Evolutionary conservation across 2,888 invertebrate species (phyloP).

Genomic region (Luperina nickerlii): DNA sequence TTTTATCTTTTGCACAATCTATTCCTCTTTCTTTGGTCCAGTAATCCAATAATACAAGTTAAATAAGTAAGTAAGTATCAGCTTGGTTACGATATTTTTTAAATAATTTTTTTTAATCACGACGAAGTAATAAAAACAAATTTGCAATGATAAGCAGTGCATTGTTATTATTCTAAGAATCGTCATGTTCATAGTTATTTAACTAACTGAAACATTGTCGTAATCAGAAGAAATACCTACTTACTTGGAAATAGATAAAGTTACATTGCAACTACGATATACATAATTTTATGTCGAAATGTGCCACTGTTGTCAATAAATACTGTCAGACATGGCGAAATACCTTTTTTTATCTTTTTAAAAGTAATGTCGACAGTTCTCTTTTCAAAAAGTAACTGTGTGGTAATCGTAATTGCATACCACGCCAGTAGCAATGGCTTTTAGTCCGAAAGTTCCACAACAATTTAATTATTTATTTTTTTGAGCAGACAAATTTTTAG

Average conservation of each 20-base stretch:
- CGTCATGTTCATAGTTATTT: constrained; percentile 27
- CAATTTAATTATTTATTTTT: background rate
- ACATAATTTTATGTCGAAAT: constrained; percentile 57
- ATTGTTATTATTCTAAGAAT: constrained; percentile 46
- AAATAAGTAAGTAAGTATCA: too few relatives aligned
- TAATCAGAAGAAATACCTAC: constrained; percentile 41
- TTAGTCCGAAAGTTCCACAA: background rate
- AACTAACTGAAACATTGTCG: constrained; percentile 42
- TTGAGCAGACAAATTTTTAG: too few relatives aligned
- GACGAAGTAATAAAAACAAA: constrained; percentile 5
- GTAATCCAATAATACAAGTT: background rate
- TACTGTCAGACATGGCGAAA: constrained; percentile 53
- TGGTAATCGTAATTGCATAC: background rate
- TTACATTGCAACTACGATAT: constrained; percentile 38
- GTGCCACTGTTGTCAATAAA: constrained; percentile 47
- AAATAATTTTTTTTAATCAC: background rate
- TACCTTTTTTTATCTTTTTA: constrained; percentile 46
- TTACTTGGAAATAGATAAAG: constrained; percentile 56
- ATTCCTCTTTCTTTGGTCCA: background rate
- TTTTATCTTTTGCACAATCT: background rate
- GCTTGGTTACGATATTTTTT: background rate
- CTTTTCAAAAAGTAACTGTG: background rate
- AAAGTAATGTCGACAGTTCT: background rate
- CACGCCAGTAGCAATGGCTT: background rate
- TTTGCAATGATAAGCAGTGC: constrained; percentile 18